These are phyloP conservation scores for Thrips palmi DNA, from an alignment of 1,140 invertebrate species.

Conservation along the genomic window DNA sequence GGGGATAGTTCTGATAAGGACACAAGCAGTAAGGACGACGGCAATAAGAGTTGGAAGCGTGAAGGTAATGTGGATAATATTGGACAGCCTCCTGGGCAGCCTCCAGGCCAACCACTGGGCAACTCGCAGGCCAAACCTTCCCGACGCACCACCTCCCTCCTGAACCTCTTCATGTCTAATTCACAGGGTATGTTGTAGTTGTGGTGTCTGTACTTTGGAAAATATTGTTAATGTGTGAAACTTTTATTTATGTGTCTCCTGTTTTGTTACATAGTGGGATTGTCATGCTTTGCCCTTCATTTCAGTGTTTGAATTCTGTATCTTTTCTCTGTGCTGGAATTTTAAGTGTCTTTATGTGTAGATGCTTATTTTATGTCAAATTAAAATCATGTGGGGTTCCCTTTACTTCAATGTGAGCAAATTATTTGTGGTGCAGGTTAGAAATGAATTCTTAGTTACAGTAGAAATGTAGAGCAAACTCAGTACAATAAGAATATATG, in stretches of 20 bases:
- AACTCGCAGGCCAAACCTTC: conserved; percentile 42
- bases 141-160: conserved; percentile 77
- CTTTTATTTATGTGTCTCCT: conserved; percentile 3
- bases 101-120: conserved; percentile 20
- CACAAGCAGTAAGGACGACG: conserved; percentile 11
- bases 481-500: too few relatives aligned
- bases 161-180: conserved; percentile 87
- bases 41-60: conserved; percentile 24
- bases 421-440: too few relatives aligned
- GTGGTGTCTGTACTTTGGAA: too few relatives aligned
- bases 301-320: not conserved
- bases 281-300: not conserved
- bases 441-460: too few relatives aligned
- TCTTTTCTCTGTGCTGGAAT: conserved; percentile 1
- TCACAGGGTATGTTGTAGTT: conserved; percentile 75
- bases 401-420: too few relatives aligned
- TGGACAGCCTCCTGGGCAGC: conserved; percentile 19
- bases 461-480: too few relatives aligned
- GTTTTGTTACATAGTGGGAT: not conserved
- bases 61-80: conserved; percentile 32
- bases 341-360: conserved; percentile 5
- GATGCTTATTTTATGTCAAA: conserved; percentile 9
- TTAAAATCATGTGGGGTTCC: too few relatives aligned
- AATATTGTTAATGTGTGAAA: too few relatives aligned
- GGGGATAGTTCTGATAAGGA: too few relatives aligned